A percentile compares a stretch with the other conserved stretches of the same genome.
Evolutionary conservation across 1,140 invertebrate genomes (phyloP).

Genomic region (Zeugodacus cucurbitae): DNA sequence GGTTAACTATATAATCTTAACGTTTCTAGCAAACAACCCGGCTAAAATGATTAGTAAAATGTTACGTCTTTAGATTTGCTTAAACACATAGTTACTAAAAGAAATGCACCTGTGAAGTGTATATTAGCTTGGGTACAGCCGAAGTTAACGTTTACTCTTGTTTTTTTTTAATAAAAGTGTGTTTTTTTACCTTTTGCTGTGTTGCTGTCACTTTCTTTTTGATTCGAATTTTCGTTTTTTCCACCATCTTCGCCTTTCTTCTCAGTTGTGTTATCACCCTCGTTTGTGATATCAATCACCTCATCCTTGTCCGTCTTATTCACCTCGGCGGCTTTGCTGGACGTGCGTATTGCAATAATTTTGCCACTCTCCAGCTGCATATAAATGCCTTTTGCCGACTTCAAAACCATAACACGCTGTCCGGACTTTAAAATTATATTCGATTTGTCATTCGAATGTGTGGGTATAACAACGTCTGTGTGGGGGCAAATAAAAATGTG

Average conservation of each 20-base stretch:
- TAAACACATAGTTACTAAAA: too few species aligned
- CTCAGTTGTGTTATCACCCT: constrained; percentile 37
- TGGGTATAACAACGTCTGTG: constrained; percentile 91
- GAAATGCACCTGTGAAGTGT: too few species aligned
- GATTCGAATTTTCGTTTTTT: neutral
- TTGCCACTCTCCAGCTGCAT: constrained; percentile 95
- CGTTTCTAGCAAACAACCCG: too few species aligned
- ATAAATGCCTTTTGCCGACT: constrained; percentile 95
- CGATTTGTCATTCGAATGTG: constrained; percentile 86
- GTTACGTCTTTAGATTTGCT: too few species aligned
- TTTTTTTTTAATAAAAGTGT: too few species aligned
- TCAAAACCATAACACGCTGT: constrained; percentile 92
- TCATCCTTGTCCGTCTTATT: constrained; percentile 56
- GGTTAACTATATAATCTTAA: too few species aligned
- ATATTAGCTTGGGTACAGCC: too few species aligned
- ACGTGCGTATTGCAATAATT: constrained; percentile 87
- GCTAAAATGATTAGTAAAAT: too few species aligned
- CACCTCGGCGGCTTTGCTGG: constrained; percentile 52
- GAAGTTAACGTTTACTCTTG: too few species aligned
- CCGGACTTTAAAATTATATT: constrained; percentile 91
- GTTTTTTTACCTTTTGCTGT: neutral
- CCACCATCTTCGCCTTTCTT: constrained; percentile 37
- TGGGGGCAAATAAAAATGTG: neutral
- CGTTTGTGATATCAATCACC: constrained; percentile 61
- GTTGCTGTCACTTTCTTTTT: constrained; percentile 16